Conservation (phyloP, 2,888 invertebrate genomes). For the Epinotia demarniana region DNA sequence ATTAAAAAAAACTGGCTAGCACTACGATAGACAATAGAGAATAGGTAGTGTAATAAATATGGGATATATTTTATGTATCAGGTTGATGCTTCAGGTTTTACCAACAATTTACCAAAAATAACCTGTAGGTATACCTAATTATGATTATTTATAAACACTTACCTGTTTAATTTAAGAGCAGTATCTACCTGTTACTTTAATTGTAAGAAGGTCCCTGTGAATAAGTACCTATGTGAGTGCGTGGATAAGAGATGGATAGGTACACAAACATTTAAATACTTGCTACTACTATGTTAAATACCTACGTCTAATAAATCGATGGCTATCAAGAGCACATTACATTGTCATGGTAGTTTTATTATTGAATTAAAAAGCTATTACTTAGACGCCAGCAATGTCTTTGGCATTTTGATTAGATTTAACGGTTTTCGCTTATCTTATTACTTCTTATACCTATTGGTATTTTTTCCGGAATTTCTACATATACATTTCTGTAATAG, state of each 20-base stretch:
- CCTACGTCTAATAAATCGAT: not conserved
- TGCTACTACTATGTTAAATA: not conserved
- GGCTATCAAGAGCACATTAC: not conserved
- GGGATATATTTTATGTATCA: too few species aligned
- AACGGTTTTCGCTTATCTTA: not conserved
- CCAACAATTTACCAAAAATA: too few species aligned
- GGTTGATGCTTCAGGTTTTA: too few species aligned
- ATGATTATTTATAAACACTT: too few species aligned
- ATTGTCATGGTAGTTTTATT: not conserved
- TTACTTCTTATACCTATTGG: not conserved
- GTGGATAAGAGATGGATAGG: too few species aligned
- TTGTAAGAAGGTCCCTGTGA: not conserved
- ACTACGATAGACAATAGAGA: too few species aligned
- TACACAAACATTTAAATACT: not conserved
- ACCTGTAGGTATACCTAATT: too few species aligned
- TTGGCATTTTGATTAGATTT: slow-evolving; percentile 2
- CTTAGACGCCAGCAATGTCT: not conserved
- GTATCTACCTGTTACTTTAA: not conserved
- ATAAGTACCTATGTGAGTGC: not conserved
- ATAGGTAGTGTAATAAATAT: too few species aligned
- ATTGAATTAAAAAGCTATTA: slow-evolving; percentile 10
- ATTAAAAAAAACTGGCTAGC: not conserved
- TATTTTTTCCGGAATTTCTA: not conserved
- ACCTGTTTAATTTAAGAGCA: too few species aligned
- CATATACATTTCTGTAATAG: not conserved